Evolutionary conservation across 2,797 vertebrate species (phyloP).

Genomic region (Nyctibius grandis): DNA sequence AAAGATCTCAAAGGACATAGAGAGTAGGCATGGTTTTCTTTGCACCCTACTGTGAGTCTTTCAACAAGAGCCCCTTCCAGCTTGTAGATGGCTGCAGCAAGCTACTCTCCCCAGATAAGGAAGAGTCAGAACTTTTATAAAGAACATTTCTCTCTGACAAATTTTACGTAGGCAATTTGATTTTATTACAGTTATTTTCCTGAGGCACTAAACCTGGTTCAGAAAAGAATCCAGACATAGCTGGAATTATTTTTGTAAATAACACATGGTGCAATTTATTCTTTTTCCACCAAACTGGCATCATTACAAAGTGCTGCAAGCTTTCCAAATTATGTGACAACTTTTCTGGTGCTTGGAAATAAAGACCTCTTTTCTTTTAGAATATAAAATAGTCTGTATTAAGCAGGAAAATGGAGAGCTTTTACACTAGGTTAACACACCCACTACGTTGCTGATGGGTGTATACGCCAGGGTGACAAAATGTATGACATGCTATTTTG

Average conservation of each 20-base stretch:
- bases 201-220: background rate
- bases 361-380: background rate
- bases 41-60: background rate
- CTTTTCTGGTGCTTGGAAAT: background rate
- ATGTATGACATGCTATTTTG: background rate
- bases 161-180: background rate
- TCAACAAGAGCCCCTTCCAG: no score
- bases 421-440: background rate
- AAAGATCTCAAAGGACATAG: background rate
- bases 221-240: background rate
- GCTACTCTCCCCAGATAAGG: background rate
- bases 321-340: conserved; percentile 16
- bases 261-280: conserved; percentile 23
- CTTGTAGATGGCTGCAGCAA: background rate
- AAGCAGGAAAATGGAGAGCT: background rate
- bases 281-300: background rate
- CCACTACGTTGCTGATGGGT: background rate
- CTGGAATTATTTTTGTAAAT: conserved; percentile 40
- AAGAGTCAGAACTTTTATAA: background rate
- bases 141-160: background rate
- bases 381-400: background rate
- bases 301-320: background rate
- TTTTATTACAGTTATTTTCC: background rate
- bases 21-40: background rate
- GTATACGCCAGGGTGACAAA: background rate